phyloP scores from a whole-genome alignment of 2,888 invertebrate species.

The Acholoe squamosa region DNA sequence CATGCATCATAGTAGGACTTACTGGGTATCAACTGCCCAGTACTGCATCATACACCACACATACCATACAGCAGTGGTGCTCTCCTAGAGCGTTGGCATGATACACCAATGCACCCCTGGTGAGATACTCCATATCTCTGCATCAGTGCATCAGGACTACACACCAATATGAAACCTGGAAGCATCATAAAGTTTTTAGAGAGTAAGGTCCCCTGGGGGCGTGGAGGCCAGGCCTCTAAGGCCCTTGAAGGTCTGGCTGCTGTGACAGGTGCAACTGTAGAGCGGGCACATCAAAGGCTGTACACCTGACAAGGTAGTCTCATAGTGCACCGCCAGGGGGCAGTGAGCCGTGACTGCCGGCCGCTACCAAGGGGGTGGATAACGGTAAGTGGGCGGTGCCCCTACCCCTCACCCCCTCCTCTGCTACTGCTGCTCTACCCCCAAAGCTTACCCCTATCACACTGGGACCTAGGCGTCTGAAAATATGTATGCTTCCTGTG shows the following conservation, averaged over 20 bases:
- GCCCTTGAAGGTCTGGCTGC: constrained; percentile 4
- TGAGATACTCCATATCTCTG: no score
- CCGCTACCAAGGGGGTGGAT: not conserved
- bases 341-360: constrained; percentile 20
- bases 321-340: constrained; percentile 44
- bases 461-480: not conserved
- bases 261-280: constrained; percentile 55
- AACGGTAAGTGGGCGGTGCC: constrained; percentile 55
- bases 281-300: constrained; percentile 42
- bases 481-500: no score
- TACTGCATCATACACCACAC: no score
- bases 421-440: not conserved
- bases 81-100: no score
- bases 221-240: constrained; percentile 16
- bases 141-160: no score
- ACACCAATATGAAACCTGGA: no score
- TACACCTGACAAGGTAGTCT: constrained; percentile 47
- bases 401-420: not conserved
- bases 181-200: no score
- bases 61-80: no score
- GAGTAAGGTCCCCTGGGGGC: constrained; percentile 5
- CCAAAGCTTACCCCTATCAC: not conserved
- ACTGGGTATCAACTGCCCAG: no score
- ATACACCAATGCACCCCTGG: not conserved
- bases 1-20: no score